These are phyloP conservation scores for Chloropsis cyanopogon DNA, from an alignment of 2,113 vertebrate species.

Conservation along the genomic window DNA sequence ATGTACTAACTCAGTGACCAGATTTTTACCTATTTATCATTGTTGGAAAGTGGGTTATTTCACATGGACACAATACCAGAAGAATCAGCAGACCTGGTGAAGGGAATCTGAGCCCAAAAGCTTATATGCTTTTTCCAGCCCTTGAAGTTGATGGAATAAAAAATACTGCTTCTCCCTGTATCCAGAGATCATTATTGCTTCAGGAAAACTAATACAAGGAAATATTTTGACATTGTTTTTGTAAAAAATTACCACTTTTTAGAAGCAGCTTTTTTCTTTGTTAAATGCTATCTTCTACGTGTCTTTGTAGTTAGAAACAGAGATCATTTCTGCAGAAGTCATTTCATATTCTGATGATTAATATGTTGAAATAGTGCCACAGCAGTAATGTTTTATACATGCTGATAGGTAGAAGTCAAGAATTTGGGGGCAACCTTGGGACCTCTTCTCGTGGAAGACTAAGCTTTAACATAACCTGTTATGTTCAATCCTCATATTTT, in stretches of 20 bases:
- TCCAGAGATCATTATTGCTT: not conserved
- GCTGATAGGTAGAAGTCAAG: constrained; percentile 19
- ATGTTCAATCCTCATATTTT: not conserved
- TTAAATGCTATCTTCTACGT: not conserved
- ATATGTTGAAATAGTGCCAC: constrained; percentile 54
- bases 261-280: constrained; percentile 26
- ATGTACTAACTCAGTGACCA: constrained; percentile 66
- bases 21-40: constrained; percentile 70
- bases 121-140: constrained; percentile 42
- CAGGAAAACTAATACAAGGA: not conserved
- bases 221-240: constrained; percentile 31
- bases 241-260: not conserved
- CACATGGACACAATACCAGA: constrained; percentile 48
- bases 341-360: constrained; percentile 50
- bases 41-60: constrained; percentile 56
- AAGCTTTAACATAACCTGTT: not conserved
- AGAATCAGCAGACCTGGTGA: constrained; percentile 52
- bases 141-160: constrained; percentile 37
- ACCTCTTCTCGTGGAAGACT: constrained; percentile 15
- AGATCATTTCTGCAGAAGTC: constrained; percentile 30
- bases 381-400: not conserved
- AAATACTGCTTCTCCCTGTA: not conserved
- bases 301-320: constrained; percentile 52
- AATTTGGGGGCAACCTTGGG: constrained; percentile 30
- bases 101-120: not conserved